These are phyloP conservation scores for Agelas oroides DNA, from an alignment of 37 sponge, comb jelly and placozoan species.

Conservation along the genomic window DNA sequence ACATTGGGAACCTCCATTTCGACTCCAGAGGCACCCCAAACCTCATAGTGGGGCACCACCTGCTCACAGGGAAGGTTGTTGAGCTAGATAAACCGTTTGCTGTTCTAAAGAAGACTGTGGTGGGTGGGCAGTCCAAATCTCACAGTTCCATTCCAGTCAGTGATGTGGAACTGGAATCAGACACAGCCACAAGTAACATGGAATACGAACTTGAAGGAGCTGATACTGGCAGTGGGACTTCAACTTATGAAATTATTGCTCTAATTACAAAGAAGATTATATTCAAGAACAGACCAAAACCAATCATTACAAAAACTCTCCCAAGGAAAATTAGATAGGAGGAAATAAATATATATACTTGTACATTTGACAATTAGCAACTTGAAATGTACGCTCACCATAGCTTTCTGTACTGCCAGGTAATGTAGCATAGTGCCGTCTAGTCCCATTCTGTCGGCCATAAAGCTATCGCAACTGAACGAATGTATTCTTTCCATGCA, in stretches of 20 bases:
- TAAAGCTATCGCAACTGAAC: no score
- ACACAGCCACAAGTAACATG: neutral
- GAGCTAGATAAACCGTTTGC: constrained; percentile 92
- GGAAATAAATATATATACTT: no score
- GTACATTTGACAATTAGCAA: no score
- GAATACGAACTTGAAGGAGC: no score
- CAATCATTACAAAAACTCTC: constrained; percentile 81
- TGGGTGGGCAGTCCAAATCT: neutral
- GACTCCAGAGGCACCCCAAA: constrained; percentile 72
- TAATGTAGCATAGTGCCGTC: no score
- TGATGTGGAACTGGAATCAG: neutral
- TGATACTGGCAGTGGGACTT: neutral
- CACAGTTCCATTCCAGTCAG: neutral
- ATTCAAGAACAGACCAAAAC: constrained; percentile 96
- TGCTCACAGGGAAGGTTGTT: constrained; percentile 90
- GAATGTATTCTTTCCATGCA: no score
- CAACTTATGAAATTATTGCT: constrained; percentile 77
- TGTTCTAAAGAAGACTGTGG: constrained; percentile 69
- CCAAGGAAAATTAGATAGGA: constrained; percentile 25
- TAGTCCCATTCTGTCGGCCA: no score
- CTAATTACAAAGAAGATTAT: constrained; percentile 87
- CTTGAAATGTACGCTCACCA: no score
- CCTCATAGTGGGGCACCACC: constrained; percentile 97
- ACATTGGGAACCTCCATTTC: constrained; percentile 95
- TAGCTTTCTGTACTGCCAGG: no score